Conservation (phyloP, 2,113 vertebrate genomes). For the Pteropus alecto region DNA sequence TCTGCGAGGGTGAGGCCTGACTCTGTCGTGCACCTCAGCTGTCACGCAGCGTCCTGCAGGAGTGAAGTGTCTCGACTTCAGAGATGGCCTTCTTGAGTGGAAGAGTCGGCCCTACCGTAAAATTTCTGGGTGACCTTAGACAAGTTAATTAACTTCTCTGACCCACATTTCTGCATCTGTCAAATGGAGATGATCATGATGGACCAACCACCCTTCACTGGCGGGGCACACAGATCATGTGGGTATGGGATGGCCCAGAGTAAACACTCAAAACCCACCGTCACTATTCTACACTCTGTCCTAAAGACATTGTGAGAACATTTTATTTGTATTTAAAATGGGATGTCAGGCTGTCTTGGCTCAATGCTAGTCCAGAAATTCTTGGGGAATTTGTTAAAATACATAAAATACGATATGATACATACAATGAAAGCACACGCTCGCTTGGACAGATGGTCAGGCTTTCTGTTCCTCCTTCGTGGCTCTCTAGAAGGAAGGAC, state of each 20-base stretch:
- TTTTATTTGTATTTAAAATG: neutral
- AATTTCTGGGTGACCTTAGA: neutral
- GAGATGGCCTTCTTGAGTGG: neutral
- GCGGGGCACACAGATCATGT: neutral
- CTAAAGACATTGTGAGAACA: neutral
- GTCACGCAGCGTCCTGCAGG: rapidly evolving
- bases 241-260: neutral
- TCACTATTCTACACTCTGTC: too few relatives aligned
- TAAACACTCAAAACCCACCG: neutral
- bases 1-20: neutral
- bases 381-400: neutral
- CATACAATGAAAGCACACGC: neutral
- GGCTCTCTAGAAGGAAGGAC: neutral
- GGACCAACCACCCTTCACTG: rapidly evolving
- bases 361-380: neutral
- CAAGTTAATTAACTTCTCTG: neutral
- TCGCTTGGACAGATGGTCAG: neutral
- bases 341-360: neutral
- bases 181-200: too few relatives aligned
- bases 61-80: rapidly evolving
- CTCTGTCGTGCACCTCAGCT: rapidly evolving
- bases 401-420: neutral
- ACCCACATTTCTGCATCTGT: neutral
- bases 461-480: neutral
- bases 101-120: neutral